Evolutionary conservation across 2,113 vertebrate species (phyloP).

Genomic region (Hassar affinis): DNA sequence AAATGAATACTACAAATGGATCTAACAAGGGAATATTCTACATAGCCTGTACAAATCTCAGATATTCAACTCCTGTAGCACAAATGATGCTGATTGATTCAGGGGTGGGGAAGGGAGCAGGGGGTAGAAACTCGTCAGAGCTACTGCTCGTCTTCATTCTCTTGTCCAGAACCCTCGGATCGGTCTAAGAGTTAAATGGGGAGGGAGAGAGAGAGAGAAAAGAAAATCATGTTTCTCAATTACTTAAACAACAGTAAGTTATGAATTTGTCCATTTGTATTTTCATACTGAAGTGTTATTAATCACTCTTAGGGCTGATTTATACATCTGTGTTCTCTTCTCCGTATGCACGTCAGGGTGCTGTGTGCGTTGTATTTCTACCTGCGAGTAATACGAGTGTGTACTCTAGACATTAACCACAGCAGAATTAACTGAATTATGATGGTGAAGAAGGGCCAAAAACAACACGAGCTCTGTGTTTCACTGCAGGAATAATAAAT

Average conservation of each 20-base stretch:
- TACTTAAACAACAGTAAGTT: not conserved
- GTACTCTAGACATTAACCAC: not conserved
- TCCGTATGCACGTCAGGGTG: not conserved
- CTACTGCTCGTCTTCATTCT: conserved; percentile 90
- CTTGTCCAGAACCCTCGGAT: conserved; percentile 92
- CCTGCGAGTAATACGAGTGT: not conserved
- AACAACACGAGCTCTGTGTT: not conserved
- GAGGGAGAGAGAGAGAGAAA: not conserved
- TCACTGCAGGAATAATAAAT: too few species aligned
- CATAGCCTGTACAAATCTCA: conserved; percentile 85
- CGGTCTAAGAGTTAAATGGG: conserved; percentile 74
- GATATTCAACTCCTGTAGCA: conserved; percentile 75
- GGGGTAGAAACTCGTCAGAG: conserved; percentile 15
- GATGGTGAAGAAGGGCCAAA: not conserved
- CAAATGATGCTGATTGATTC: conserved; percentile 56
- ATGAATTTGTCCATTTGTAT: not conserved
- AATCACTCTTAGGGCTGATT: not conserved
- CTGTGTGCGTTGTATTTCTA: not conserved
- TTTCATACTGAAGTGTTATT: not conserved
- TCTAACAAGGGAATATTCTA: conserved; percentile 85
- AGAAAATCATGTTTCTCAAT: not conserved
- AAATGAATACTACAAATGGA: conserved; percentile 75
- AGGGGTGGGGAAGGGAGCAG: too few species aligned
- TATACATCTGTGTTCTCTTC: not conserved
- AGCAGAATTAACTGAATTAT: not conserved